These are phyloP conservation scores for Microcaecilia unicolor DNA, from an alignment of 2,797 vertebrate species.

Conservation along the genomic window DNA sequence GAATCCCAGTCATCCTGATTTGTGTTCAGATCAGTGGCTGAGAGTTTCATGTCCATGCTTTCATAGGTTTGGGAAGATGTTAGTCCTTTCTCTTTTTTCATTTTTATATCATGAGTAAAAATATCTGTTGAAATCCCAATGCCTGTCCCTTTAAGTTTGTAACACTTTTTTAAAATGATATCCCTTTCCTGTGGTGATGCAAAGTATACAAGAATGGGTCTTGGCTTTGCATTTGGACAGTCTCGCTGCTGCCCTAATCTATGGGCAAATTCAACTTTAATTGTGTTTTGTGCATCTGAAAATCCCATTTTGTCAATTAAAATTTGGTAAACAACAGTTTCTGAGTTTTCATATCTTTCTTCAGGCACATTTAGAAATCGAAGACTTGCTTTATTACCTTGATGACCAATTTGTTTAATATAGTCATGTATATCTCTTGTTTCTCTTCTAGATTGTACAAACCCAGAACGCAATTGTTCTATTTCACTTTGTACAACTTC, in stretches of 20 bases:
- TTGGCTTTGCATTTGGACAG: slow-evolving; percentile 91
- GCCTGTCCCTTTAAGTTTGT: slow-evolving; percentile 94
- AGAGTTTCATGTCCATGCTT: slow-evolving; percentile 91
- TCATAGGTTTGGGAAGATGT: slow-evolving; percentile 93
- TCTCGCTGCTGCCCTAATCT: slow-evolving; percentile 90
- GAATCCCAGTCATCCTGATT: slow-evolving; percentile 84
- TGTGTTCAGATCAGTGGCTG: slow-evolving; percentile 65
- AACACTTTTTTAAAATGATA: slow-evolving; percentile 93
- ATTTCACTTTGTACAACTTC: slow-evolving; percentile 98
- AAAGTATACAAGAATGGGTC: slow-evolving; percentile 92
- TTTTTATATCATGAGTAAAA: slow-evolving; percentile 78
- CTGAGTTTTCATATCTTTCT: slow-evolving; percentile 78
- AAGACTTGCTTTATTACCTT: slow-evolving; percentile 84
- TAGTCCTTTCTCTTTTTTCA: slow-evolving; percentile 79
- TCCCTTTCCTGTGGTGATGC: slow-evolving; percentile 87
- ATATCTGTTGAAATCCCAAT: slow-evolving; percentile 92
- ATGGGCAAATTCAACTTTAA: slow-evolving; percentile 92
- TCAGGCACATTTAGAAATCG: slow-evolving; percentile 93
- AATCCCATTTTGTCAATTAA: slow-evolving; percentile 93
- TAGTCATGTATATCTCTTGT: slow-evolving; percentile 95
- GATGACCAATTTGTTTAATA: slow-evolving; percentile 85
- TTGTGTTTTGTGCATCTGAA: slow-evolving; percentile 70
- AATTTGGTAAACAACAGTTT: slow-evolving; percentile 79
- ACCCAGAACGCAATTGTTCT: slow-evolving; percentile 89
- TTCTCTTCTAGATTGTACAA: slow-evolving; percentile 93